Evolutionary conservation across 2,888 invertebrate genomes (phyloP), one percentile per base, ranked within the genome.

Genomic region (Malthinus seriepunctatus): DNA sequence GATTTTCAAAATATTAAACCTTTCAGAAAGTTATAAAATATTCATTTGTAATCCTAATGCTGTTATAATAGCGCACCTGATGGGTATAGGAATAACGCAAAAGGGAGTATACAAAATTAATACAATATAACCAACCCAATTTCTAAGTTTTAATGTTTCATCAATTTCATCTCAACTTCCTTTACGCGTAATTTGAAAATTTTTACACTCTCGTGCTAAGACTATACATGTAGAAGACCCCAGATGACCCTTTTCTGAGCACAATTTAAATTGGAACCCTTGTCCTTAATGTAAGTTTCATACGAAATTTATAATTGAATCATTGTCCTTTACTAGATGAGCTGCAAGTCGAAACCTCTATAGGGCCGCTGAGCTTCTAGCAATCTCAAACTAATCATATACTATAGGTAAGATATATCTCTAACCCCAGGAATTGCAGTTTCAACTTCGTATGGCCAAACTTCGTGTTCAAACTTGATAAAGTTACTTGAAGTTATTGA

Each of bases 191-290:
- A 54, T 54, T 32, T 54, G 34, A 23, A 14, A 11, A 39, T 54
- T 54, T 54, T 53, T 48, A 47, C 12, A 14, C 44, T 38, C 32
- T 35, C 47, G 38, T 48, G 48, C 9, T 15, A 42, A 48, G 44
- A 47, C 39, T 32, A 48, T n/a, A 33, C 37, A 32, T 33, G 54
- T 34, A 39, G 32, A 11, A 14, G 38, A 31, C 46, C 46, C 38
- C 46, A 5, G 32, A 32, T 37, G 47, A 47, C 54, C 54, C 47
- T 54, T 47, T 35, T 47, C 54, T 54, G 38, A 47, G 54, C 54
- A 54, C 54, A 47, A 54, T 54, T 54, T 51, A 42, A 42, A 51
- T 47, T 48, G 32, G 47, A 54, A 54, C 54, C 54, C 54, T 54
- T 54, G 47, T 46, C 54, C 39, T 46, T 32, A 54, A 31, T 54